phyloP scores from a whole-genome alignment of 2,113 vertebrate species.

The Ascaphus truei region DNA sequence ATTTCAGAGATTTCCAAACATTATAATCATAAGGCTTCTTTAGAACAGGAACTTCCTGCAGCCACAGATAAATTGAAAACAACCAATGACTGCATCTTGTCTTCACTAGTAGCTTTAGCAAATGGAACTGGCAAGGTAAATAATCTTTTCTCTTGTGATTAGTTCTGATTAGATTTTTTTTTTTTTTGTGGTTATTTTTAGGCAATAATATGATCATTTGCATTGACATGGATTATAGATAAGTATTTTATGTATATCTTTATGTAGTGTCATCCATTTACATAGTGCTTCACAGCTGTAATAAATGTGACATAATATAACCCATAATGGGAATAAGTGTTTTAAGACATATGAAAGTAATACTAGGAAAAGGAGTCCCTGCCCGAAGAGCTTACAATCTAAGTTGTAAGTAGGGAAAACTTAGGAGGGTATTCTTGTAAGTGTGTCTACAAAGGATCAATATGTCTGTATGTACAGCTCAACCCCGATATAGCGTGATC shows the following conservation, averaged over 20 bases:
- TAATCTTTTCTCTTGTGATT: not conserved
- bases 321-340: no score
- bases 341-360: no score
- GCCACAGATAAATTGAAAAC: constrained; percentile 89
- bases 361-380: no score
- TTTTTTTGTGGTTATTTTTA: not conserved
- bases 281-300: no score
- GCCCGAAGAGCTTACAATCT: no score
- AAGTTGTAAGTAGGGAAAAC: no score
- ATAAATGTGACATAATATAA: no score
- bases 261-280: no score
- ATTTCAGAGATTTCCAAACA: constrained; percentile 85
- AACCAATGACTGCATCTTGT: constrained; percentile 91
- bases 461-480: no score
- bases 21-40: constrained; percentile 85
- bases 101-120: constrained; percentile 81
- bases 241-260: not conserved
- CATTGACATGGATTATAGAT: not conserved
- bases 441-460: no score
- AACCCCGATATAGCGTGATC: no score
- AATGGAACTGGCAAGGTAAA: constrained; percentile 85
- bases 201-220: not conserved
- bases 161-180: not conserved
- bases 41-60: constrained; percentile 89
- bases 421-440: no score